These are phyloP conservation scores for Poeciliopsis prolifica DNA, from an alignment of 2,113 vertebrate species.

Conservation along the genomic window DNA sequence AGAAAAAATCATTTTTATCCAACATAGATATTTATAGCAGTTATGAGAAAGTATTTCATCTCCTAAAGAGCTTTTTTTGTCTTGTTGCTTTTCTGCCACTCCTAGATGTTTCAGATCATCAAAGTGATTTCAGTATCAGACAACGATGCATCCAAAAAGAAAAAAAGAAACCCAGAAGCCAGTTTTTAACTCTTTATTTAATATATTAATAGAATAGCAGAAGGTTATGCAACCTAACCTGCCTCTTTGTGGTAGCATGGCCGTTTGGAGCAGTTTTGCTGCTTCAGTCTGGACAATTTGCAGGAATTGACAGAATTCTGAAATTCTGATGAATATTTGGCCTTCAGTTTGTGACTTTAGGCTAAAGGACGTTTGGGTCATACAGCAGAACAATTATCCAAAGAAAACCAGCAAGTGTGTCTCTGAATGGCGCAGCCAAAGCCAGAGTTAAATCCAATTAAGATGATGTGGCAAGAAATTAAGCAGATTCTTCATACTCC, in stretches of 20 bases:
- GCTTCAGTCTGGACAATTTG: not conserved
- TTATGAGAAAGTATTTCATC: not conserved
- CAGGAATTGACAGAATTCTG: not conserved
- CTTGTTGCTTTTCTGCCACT: not conserved
- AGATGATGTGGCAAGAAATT: not conserved
- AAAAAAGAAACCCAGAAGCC: too few relatives aligned
- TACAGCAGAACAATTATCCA: not conserved
- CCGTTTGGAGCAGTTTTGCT: not conserved
- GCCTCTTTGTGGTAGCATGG: not conserved
- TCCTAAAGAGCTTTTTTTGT: not conserved
- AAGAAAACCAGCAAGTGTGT: too few relatives aligned
- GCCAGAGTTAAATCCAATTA: too few relatives aligned
- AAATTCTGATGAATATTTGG: not conserved
- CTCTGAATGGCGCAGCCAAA: too few relatives aligned
- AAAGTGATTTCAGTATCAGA: not conserved
- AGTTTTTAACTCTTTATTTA: too few relatives aligned
- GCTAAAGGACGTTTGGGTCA: not conserved
- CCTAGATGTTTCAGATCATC: not conserved
- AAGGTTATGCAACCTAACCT: not conserved
- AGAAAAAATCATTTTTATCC: conserved; percentile 6
- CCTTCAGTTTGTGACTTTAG: not conserved
- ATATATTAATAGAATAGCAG: not conserved
- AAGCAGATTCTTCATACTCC: not conserved
- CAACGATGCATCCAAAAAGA: not conserved
- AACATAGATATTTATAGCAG: conserved; percentile 34